Evolutionary conservation across 1,140 invertebrate species (phyloP).

Genomic region (Hesperophylax magnus): DNA sequence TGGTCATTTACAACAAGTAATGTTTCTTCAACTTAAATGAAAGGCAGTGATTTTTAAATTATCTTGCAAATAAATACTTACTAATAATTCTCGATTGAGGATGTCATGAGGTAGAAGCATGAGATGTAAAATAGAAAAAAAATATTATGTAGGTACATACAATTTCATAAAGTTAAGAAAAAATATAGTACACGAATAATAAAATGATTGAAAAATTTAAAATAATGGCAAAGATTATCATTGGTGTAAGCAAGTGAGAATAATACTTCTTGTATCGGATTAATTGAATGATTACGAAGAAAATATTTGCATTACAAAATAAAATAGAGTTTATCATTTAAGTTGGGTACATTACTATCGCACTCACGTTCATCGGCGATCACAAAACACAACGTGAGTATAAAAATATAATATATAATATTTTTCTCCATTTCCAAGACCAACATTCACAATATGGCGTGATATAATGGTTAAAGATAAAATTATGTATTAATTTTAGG

Average conservation of each 20-base stretch:
- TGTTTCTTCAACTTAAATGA: background rate
- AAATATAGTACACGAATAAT: too few species aligned
- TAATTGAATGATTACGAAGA: background rate
- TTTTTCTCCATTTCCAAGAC: background rate
- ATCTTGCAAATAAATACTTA: background rate
- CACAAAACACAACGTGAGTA: constrained; percentile 20
- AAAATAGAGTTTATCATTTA: background rate
- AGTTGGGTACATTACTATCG: background rate
- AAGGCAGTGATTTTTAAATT: background rate
- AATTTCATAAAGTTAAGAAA: too few species aligned
- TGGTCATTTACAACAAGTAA: constrained; percentile 10
- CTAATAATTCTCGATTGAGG: background rate
- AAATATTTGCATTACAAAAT: constrained; percentile 3
- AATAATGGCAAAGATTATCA: background rate
- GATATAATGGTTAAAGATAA: background rate
- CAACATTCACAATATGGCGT: background rate
- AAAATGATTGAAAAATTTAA: background rate
- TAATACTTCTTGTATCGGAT: too few species aligned
- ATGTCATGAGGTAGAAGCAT: background rate
- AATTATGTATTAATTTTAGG: background rate
- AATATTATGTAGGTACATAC: background rate
- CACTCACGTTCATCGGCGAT: background rate
- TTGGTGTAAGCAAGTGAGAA: background rate
- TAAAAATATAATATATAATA: background rate
- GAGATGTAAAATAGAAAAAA: background rate